phyloP scores from a whole-genome alignment of 2,888 invertebrate genomes.

The Philhelius pedissequus region DNA sequence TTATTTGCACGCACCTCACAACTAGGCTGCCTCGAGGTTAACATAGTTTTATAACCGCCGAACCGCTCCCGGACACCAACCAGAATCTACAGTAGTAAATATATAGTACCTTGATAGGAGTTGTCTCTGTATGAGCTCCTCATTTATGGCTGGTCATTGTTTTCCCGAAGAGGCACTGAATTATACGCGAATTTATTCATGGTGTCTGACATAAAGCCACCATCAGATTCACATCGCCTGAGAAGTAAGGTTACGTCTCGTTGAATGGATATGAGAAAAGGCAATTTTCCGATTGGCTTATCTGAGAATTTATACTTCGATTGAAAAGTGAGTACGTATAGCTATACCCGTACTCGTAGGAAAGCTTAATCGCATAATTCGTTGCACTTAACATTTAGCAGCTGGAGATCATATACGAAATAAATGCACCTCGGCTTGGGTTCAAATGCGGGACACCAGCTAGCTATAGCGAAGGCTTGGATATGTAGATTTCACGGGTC shows the following conservation, averaged over 20 bases:
- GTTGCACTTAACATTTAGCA: conserved; percentile 61
- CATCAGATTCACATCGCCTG: conserved; percentile 16
- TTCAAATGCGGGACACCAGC: conserved; percentile 42
- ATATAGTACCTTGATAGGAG: conserved; percentile 20
- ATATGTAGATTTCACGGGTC: conserved; percentile 58
- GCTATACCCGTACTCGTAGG: neutral
- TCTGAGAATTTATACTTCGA: conserved; percentile 36
- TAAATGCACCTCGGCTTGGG: neutral
- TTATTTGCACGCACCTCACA: conserved; percentile 65
- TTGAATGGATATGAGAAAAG: conserved; percentile 4
- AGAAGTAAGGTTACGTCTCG: conserved; percentile 24
- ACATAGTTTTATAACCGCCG: neutral
- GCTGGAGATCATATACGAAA: conserved; percentile 19
- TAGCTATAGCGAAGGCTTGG: conserved; percentile 3
- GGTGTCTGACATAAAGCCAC: conserved; percentile 41
- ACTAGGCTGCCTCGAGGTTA: conserved; percentile 24
- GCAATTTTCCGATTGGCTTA: conserved; percentile 56
- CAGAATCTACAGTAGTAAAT: too few species aligned
- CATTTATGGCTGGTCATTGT: conserved; percentile 37
- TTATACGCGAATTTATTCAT: conserved; percentile 39
- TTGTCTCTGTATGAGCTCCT: conserved; percentile 28
- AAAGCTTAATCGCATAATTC: conserved; percentile 47
- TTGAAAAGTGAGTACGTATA: conserved; percentile 4
- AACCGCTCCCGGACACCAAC: conserved; percentile 20
- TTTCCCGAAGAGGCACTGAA: conserved; percentile 26